A percentile compares a stretch with the other conserved stretches of the same genome.
Evolutionary conservation across 2,888 invertebrate genomes (phyloP).

Genomic region (Parochlus steinenii): DNA sequence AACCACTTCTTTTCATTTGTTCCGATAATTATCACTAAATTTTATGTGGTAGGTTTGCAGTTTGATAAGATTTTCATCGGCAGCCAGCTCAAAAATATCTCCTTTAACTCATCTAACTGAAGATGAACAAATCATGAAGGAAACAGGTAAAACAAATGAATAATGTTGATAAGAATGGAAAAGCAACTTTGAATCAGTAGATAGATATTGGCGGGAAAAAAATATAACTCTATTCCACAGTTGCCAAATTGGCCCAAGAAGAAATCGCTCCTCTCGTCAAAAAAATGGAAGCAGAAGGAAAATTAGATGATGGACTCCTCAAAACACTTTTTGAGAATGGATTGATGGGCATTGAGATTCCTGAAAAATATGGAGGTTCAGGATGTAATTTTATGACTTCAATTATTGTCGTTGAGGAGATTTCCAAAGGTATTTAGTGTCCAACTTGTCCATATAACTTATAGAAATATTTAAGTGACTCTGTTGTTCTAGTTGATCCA

Average conservation of each 20-base stretch:
- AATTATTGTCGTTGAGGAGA: slow-evolving; percentile 77
- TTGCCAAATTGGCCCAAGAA: slow-evolving; percentile 73
- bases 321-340: slow-evolving; percentile 83
- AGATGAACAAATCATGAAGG: slow-evolving; percentile 82
- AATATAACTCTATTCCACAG: slow-evolving; percentile 81
- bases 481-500: slow-evolving; percentile 86
- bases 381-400: slow-evolving; percentile 81
- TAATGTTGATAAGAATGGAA: too few species aligned
- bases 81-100: too few species aligned
- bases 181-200: too few species aligned
- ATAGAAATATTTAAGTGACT: too few species aligned
- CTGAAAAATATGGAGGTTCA: slow-evolving; percentile 72
- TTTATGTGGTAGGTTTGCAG: too few species aligned
- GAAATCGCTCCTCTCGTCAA: slow-evolving; percentile 75
- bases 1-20: too few species aligned
- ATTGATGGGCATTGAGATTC: slow-evolving; percentile 59
- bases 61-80: too few species aligned
- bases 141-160: slow-evolving; percentile 71
- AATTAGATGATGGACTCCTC: slow-evolving; percentile 59
- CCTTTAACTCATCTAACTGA: slow-evolving; percentile 59
- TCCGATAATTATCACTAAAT: too few species aligned
- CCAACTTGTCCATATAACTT: not conserved
- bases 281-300: slow-evolving; percentile 82
- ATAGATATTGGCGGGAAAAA: too few species aligned
- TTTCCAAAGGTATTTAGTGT: not conserved